Evolutionary conservation across 1,140 invertebrate species (phyloP), one percentile per base, ranked within the genome.

Genomic region (Nylanderia fulva): DNA sequence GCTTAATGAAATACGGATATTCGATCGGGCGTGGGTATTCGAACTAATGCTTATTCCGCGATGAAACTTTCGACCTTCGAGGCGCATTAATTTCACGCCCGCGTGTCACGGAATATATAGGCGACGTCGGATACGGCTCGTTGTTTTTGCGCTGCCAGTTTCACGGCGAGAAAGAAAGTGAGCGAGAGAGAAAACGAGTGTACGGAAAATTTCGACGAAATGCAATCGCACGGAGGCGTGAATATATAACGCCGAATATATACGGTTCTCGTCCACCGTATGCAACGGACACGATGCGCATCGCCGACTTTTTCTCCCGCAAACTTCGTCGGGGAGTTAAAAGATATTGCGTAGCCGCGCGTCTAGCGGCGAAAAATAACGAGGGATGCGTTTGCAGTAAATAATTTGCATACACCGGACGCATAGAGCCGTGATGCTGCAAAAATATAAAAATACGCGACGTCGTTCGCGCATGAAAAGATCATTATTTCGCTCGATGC

Each of bases 1-100:
- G 75, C 86, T 86, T 90, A 86, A 91, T 84, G 63, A 84, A 68
- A 72, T 45, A 36, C 72, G 64, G 83, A 88, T 84, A 87, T 64
- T 82, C 60, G 39, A 42, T 5, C 21, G 56, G 24, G 8, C n/a
- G 33, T 6, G 33, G n/a, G 21, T 15, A 29, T 74, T 82, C 61
- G 36, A n/a, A 76, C 63, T 76, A 76, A 84, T 76, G 85, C 86
- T 88, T 71, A 84, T 87, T 88, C 48, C 63, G 39, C 13, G 63
- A 58, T 64, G 61, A 84, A 86, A 84, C 63, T 76, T 72, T 29
- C 77, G 33, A 79, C 60, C 29, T 56, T n/a, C 29, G 27, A 33
- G 66, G 27, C 48, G 69, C 39, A 29, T 86, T 87, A 83, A 87
- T 86, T 82, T 60, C 68, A 58, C 45, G 48, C 39, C 29, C 13